Percentiles rank a stretch among this genome's conserved stretches.
phyloP scores from a whole-genome alignment of 1,140 invertebrate species.

The Zaprionus ghesquierei region DNA sequence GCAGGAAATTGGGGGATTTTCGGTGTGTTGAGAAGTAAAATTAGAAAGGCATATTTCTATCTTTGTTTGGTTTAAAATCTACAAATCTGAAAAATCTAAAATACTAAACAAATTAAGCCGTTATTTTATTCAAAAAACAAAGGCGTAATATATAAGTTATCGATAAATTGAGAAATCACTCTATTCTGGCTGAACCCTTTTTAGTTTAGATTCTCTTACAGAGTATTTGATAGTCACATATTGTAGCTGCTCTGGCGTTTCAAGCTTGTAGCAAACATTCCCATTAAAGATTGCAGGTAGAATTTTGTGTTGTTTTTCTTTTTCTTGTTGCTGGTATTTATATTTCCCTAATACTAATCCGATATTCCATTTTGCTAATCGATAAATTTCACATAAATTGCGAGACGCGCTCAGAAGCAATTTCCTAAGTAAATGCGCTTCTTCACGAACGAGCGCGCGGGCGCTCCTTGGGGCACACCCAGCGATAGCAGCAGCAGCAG shows the following conservation, averaged over 20 bases:
- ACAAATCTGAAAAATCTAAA: too few species aligned
- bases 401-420: slow-evolving; percentile 41
- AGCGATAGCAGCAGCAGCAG: not conserved
- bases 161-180: not conserved
- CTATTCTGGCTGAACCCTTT: not conserved
- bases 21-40: not conserved
- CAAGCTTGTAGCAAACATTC: slow-evolving; percentile 10
- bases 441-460: slow-evolving; percentile 65
- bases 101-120: too few species aligned
- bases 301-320: not conserved
- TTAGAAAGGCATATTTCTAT: too few species aligned
- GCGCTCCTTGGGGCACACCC: slow-evolving; percentile 64
- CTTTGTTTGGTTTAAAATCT: too few species aligned
- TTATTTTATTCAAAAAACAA: too few species aligned
- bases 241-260: slow-evolving; percentile 2
- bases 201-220: slow-evolving; percentile 5
- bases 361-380: slow-evolving; percentile 66
- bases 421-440: slow-evolving; percentile 61
- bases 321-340: not conserved
- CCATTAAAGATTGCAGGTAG: slow-evolving; percentile 28
- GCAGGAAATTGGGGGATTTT: not conserved
- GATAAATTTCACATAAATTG: slow-evolving; percentile 73
- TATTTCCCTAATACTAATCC: slow-evolving; percentile 1
- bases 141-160: too few species aligned
- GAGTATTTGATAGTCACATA: slow-evolving; percentile 24